Evolutionary conservation across 2,113 vertebrate genomes (phyloP), one percentile per base, ranked within the genome.

Genomic region (Gallinago paraguaiae): DNA sequence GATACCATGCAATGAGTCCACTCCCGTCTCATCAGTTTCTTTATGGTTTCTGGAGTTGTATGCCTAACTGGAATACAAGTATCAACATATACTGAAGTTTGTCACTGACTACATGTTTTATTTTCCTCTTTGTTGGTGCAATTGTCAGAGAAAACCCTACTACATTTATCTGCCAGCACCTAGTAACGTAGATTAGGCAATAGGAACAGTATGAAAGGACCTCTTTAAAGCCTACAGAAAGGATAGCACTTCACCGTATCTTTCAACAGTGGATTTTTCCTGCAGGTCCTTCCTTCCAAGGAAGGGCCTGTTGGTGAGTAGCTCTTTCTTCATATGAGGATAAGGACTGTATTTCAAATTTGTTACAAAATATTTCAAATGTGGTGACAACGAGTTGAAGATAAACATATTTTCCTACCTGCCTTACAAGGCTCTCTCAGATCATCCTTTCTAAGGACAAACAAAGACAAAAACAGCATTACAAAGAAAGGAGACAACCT

Each of bases 311-410:
- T 41, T 33, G 13, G 1, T 69, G 30, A 86, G 5, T 5, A 35
- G 3, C 4, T 8, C 4, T 51, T 65, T 74, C 39, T 53, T 30
- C 20, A 45, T 0, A 0, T 6, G 9, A 46, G 11, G 4, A 27
- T 20, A 6, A 63, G 16, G 46, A 53, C 11, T 19, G 1, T 17
- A 31, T 35, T 67, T 43, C 11, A 33, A 31, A 27, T 77, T 39
- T 35, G 1, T 45, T 35, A 45, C 7, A 31, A 43, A 4, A 18
- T 1, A 19, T 6, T 7, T 86, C 11, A 39, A 2, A 7, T 18
- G 6, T 5, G 2, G 1, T 31, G 12, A 33, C 50, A 82, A 61
- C 9, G 61, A 57, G 6, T 3, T 41, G 15, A 80, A 46, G 1
- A 80, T 7, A 35, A 74, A 63, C 2, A 2, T 30, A 2, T 53